Conservation (phyloP, 2,888 invertebrate species). For the Stenoptilia bipunctidactyla region DNA sequence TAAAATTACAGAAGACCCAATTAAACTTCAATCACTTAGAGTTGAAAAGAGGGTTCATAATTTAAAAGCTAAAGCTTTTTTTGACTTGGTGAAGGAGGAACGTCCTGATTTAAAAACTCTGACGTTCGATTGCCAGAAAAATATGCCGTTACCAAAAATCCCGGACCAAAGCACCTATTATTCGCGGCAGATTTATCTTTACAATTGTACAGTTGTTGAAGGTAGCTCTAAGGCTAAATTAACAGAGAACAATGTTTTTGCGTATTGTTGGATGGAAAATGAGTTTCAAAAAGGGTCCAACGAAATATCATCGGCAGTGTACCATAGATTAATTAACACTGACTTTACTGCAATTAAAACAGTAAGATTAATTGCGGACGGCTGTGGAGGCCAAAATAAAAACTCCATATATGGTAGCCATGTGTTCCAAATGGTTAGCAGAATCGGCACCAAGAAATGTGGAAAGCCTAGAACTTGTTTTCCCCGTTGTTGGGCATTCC, state of each 20-base stretch:
- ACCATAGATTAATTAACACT: conserved; percentile 11
- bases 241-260: conserved; percentile 22
- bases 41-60: conserved; percentile 12
- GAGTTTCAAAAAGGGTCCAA: conserved; percentile 16
- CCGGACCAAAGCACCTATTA: conserved; percentile 30
- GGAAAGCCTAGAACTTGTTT: conserved; percentile 1
- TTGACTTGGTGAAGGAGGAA: background rate
- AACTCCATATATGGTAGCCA: conserved; percentile 9
- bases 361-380: conserved; percentile 17
- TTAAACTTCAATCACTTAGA: conserved; percentile 11
- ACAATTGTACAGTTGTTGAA: conserved; percentile 28
- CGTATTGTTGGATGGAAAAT: conserved; percentile 21
- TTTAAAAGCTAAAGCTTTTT: conserved; percentile 9
- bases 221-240: conserved; percentile 21
- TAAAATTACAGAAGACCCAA: conserved; percentile 11
- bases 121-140: background rate
- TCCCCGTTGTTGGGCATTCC: conserved; percentile 3
- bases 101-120: background rate
- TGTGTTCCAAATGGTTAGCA: conserved; percentile 2
- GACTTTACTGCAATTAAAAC: conserved; percentile 12
- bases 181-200: conserved; percentile 25
- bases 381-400: conserved; percentile 16
- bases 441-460: background rate
- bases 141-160: conserved; percentile 2
- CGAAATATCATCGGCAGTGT: conserved; percentile 15